Percentiles rank a stretch among this genome's conserved stretches.
Evolutionary conservation across 1,140 invertebrate species (phyloP).

Genomic region (Cherax destructor): DNA sequence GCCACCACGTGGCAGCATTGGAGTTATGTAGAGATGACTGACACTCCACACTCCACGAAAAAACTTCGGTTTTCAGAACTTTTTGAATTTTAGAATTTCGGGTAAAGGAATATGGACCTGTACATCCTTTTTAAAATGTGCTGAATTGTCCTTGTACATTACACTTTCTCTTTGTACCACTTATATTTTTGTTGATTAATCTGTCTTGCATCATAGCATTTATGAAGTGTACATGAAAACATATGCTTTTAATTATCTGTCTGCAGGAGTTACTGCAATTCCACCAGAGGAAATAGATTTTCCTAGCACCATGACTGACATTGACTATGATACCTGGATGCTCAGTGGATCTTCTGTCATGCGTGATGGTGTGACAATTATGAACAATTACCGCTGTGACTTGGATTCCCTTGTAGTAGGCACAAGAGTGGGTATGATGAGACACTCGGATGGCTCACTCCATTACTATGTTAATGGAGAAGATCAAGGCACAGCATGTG

Average conservation of each 20-base stretch:
- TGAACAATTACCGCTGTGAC: constrained; percentile 89
- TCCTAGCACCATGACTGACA: constrained; percentile 93
- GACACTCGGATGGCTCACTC: constrained; percentile 87
- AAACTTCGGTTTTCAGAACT: no score
- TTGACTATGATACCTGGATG: constrained; percentile 94
- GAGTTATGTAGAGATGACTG: no score
- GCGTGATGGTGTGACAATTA: constrained; percentile 80
- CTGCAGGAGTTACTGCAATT: constrained; percentile 87
- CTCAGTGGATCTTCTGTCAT: constrained; percentile 86
- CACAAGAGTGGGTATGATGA: constrained; percentile 84
- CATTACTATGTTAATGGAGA: constrained; percentile 94
- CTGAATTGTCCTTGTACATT: no score
- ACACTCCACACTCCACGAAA: no score
- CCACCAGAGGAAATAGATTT: constrained; percentile 90
- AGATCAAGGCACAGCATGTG: constrained; percentile 91
- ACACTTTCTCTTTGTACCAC: no score
- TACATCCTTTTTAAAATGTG: no score
- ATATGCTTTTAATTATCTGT: not conserved
- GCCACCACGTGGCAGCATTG: no score
- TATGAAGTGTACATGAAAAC: no score
- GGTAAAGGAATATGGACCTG: no score
- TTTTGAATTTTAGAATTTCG: no score
- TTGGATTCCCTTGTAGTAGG: constrained; percentile 86
- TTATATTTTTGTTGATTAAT: no score
- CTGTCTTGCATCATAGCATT: no score